Evolutionary conservation across 2,797 vertebrate genomes (phyloP), one percentile per base, ranked within the genome.

Genomic region (Columba guinea): DNA sequence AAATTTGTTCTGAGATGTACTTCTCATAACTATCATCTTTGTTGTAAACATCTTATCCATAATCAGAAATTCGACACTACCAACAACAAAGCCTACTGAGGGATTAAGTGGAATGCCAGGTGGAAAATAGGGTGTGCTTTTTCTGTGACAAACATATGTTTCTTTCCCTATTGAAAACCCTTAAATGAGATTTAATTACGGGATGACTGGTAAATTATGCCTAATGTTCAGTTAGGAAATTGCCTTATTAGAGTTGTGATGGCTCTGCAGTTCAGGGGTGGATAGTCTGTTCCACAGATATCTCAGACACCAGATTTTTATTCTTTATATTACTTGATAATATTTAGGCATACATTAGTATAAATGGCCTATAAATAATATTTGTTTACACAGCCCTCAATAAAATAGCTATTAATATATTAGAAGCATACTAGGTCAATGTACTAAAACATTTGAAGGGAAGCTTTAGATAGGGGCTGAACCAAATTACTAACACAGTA

Each of bases 11-110:
- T 59, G 62, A 93, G 62, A 78, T 83, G 30, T 11, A 37, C n/a
- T 82, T 35, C 19, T 89, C 28, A 52, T 86, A 94, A 73, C 27
- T 32, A 89, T 78, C 13, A 55, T 95, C 79, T 46, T 2, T 59
- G 65, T 34, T 81, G 73, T 92, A 92, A 92, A 93, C 59, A 73
- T 67, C 52, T 82, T 59, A 46, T 13, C 37, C 0, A 0, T 91
- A 96, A 96, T 91, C 51, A 92, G 84, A 91, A 95, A 95, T 91
- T 89, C 58, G 65, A 22, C 85, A 37, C n/a, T 81, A 46, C 60
- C 87, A 71, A 75, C 34, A 64, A 49, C 51, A 85, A 89, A 83
- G 9, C 13, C 46, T 68, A 85, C 53, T 75, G 68, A 89, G 51
- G 51, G 87, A 62, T 67, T 86, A 96, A 96, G 35, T 34, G 77